Conservation (phyloP, 2,113 vertebrate genomes). For the Pelobates fuscus region DNA sequence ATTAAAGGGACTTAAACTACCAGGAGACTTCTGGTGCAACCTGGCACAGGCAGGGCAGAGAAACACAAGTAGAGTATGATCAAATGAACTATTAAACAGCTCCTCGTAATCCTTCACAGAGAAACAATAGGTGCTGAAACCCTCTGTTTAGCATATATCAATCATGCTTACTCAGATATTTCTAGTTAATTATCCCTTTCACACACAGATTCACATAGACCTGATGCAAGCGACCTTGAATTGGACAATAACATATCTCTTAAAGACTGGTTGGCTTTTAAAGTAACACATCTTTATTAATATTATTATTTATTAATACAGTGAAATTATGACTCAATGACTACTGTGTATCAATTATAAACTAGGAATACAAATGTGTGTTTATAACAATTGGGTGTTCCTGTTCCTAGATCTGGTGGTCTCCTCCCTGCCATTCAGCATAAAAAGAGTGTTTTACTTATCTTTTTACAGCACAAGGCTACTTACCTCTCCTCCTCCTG, state of each 20-base stretch:
- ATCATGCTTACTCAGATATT: constrained; percentile 79
- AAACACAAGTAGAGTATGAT: constrained; percentile 68
- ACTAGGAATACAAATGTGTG: too few species aligned
- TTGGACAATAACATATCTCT: not conserved
- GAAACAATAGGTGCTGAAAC: constrained; percentile 76
- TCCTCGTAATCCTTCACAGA: constrained; percentile 79
- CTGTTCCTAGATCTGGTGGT: too few species aligned
- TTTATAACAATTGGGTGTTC: too few species aligned
- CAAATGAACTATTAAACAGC: constrained; percentile 87
- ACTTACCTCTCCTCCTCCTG: too few species aligned
- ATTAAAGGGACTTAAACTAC: constrained; percentile 94
- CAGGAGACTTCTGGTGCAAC: constrained; percentile 75
- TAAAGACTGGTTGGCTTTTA: not conserved
- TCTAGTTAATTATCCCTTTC: constrained; percentile 74
- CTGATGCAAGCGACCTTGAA: constrained; percentile 7
- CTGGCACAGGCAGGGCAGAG: constrained; percentile 75
- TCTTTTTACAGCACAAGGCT: too few species aligned
- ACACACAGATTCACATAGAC: constrained; percentile 12
- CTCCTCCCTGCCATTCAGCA: too few species aligned
- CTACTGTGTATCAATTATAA: too few species aligned
- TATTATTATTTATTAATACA: not conserved
- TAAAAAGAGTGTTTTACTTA: too few species aligned
- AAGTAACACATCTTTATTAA: not conserved
- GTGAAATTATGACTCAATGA: not conserved
- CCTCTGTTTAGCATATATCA: constrained; percentile 78